Percentiles rank a stretch among this genome's conserved stretches.
Conservation (phyloP, 2,888 invertebrate genomes). For the Holacanthella duospinosa region DNA sequence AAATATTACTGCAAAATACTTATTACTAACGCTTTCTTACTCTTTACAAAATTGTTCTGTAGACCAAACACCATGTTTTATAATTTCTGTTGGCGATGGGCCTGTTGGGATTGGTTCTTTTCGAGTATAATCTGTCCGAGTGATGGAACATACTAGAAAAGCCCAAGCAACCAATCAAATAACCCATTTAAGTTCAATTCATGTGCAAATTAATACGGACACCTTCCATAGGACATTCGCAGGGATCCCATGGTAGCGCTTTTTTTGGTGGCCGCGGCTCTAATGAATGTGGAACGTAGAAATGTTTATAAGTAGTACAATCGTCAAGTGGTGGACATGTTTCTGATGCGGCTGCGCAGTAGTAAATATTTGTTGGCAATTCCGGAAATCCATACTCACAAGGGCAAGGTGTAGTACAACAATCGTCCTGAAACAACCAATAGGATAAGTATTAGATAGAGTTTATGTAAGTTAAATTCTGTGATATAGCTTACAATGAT, state of each 20-base stretch:
- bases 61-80: constrained; percentile 27
- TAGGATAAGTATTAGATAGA: neutral
- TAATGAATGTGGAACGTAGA: constrained; percentile 19
- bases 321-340: constrained; percentile 23
- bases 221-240: constrained; percentile 31
- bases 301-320: constrained; percentile 35
- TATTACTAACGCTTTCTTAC: constrained; percentile 12
- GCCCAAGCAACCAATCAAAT: too few relatives aligned
- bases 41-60: constrained; percentile 27
- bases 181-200: too few relatives aligned
- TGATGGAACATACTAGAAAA: constrained; percentile 26
- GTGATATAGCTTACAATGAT: constrained; percentile 10
- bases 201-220: too few relatives aligned
- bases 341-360: constrained; percentile 11
- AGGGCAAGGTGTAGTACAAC: constrained; percentile 26
- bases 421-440: constrained; percentile 25
- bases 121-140: constrained; percentile 23
- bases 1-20: neutral
- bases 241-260: constrained; percentile 18
- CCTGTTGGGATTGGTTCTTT: constrained; percentile 30
- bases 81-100: constrained; percentile 22
- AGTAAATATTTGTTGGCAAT: constrained; percentile 17
- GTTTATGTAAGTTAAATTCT: neutral
- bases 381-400: constrained; percentile 19
- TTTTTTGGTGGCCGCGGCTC: neutral